Conservation (phyloP, 2,113 vertebrate species). For the Nyctibius bracteatus region DNA sequence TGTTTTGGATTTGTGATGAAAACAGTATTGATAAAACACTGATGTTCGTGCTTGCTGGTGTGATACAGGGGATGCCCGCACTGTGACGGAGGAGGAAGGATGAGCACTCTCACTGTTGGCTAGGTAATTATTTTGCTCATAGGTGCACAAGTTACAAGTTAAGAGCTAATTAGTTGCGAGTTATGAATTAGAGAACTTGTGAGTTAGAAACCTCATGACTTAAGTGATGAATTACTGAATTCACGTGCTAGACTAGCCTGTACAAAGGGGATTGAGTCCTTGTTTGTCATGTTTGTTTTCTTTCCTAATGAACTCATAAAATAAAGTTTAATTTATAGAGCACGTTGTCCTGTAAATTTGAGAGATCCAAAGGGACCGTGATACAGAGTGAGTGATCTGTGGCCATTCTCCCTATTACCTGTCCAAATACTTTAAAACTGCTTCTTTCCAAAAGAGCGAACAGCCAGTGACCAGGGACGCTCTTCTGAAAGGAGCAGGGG, state of each 20-base stretch:
- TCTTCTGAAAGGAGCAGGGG: not conserved
- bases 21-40: not conserved
- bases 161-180: too few species aligned
- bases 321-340: not conserved
- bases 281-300: not conserved
- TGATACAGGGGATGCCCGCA: not conserved
- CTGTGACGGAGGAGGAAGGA: not conserved
- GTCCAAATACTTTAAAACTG: not conserved
- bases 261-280: not conserved
- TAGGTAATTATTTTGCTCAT: not conserved
- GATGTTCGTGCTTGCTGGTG: not conserved
- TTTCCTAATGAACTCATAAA: not conserved
- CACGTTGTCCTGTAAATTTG: not conserved
- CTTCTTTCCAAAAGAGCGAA: not conserved
- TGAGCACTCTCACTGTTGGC: not conserved
- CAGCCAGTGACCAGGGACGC: not conserved
- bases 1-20: not conserved
- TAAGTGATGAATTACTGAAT: not conserved
- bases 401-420: not conserved
- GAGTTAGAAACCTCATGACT: not conserved
- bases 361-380: not conserved
- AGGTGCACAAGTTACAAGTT: not conserved
- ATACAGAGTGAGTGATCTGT: not conserved
- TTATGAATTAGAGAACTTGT: not conserved
- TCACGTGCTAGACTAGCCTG: not conserved